phyloP scores from a whole-genome alignment of 1,140 invertebrate genomes.

The Brachystomella parvula region DNA sequence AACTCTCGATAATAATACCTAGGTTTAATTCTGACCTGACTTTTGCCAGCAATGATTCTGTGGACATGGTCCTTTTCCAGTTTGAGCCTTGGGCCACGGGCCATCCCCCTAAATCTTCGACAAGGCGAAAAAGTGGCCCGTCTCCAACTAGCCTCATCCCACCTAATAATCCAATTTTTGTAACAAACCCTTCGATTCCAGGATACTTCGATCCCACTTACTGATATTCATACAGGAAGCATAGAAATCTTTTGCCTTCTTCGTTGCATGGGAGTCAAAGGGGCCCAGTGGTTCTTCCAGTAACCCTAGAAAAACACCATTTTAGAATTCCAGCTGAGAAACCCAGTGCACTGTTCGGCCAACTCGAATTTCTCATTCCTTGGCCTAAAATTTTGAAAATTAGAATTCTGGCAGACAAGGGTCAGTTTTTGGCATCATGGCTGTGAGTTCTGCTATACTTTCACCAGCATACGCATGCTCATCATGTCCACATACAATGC shows the following conservation, averaged over 20 bases:
- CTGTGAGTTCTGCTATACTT: too few relatives aligned
- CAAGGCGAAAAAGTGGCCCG: constrained; percentile 51
- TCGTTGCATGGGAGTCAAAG: constrained; percentile 61
- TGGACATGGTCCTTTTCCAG: constrained; percentile 51
- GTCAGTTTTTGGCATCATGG: too few relatives aligned
- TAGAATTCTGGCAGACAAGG: neutral
- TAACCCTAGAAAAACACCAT: constrained; percentile 47
- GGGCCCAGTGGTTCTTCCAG: constrained; percentile 58
- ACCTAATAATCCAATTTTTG: constrained; percentile 23
- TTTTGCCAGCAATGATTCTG: constrained; percentile 53
- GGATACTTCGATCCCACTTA: constrained; percentile 51
- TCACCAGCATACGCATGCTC: too few relatives aligned
- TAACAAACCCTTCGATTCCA: neutral
- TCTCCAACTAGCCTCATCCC: constrained; percentile 60
- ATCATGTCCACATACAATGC: too few relatives aligned
- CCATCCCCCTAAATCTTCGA: constrained; percentile 64
- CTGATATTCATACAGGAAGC: constrained; percentile 77
- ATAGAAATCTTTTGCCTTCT: constrained; percentile 76
- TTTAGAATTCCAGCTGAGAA: neutral
- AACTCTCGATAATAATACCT: constrained; percentile 65
- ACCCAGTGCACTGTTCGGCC: neutral
- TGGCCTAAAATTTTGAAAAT: too few relatives aligned
- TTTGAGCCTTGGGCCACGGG: constrained; percentile 56
- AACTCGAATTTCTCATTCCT: neutral
- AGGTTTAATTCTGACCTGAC: constrained; percentile 64